Conservation (phyloP, 2,113 vertebrate genomes). For the Oceanodroma tethys region DNA sequence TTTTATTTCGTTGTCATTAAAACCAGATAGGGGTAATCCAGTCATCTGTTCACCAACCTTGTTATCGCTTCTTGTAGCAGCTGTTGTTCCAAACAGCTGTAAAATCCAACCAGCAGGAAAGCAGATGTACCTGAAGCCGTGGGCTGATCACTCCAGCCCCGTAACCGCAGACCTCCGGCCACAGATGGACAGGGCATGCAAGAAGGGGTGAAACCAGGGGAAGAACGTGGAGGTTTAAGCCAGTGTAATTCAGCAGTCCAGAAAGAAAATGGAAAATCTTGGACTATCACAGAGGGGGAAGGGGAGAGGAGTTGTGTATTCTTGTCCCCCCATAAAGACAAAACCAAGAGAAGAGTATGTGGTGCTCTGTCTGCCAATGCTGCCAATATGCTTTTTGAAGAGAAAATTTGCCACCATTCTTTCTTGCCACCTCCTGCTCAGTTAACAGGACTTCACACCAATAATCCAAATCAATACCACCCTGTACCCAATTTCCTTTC, state of each 20-base stretch:
- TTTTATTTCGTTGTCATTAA: slow-evolving; percentile 5
- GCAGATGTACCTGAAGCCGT: accelerated
- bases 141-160: neutral
- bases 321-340: accelerated
- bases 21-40: neutral
- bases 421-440: neutral
- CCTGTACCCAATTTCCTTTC: neutral
- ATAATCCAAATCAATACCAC: neutral
- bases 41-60: neutral
- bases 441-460: neutral
- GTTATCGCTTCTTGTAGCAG: neutral
- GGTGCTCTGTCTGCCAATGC: neutral
- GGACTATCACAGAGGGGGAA: neutral
- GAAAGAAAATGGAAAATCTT: neutral
- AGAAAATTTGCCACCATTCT: neutral
- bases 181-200: neutral
- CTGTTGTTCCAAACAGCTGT: neutral
- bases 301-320: neutral
- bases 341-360: neutral
- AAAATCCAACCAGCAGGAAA: neutral
- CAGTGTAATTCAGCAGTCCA: accelerated
- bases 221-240: neutral
- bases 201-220: neutral
- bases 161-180: neutral
- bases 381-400: neutral